A percentile compares a stretch with the other conserved stretches of the same genome.
Evolutionary conservation across 2,797 vertebrate genomes (phyloP).

Genomic region (Mionectes olivaceus): DNA sequence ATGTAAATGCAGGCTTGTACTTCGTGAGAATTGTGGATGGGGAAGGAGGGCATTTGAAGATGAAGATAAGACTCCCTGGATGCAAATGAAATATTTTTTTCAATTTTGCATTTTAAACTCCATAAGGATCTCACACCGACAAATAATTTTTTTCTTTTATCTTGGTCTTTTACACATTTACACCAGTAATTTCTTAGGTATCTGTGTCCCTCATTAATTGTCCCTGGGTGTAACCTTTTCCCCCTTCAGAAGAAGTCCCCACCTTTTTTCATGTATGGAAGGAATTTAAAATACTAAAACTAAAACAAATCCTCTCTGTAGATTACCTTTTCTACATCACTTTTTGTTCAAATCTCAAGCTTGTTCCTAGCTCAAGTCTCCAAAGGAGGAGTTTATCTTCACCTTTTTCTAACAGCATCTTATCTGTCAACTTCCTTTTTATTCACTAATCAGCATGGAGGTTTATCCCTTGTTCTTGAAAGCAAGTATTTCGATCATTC

Average conservation of each 20-base stretch:
- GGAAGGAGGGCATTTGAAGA: not conserved
- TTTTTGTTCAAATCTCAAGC: not conserved
- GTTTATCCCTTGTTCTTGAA: not conserved
- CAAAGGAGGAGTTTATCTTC: not conserved
- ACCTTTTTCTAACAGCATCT: not conserved
- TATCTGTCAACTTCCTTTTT: not conserved
- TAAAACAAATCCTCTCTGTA: not conserved
- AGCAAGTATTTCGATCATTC: not conserved
- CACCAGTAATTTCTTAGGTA: not conserved
- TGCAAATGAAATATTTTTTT: not conserved
- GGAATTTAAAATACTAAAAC: not conserved
- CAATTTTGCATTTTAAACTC: not conserved
- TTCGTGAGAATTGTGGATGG: not conserved
- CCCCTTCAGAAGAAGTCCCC: not conserved
- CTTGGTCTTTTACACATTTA: not conserved
- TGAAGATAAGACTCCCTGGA: not conserved
- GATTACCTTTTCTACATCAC: not conserved
- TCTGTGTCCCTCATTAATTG: not conserved
- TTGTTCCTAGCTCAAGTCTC: not conserved
- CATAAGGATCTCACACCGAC: not conserved
- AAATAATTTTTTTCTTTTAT: not conserved
- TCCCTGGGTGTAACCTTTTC: not conserved
- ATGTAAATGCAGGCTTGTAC: not conserved
- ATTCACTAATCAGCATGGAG: not conserved
- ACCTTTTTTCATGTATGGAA: not conserved